Base-by-base conservation (phyloP, 2,113 vertebrate species). In the Hippolais icterina region DNA sequence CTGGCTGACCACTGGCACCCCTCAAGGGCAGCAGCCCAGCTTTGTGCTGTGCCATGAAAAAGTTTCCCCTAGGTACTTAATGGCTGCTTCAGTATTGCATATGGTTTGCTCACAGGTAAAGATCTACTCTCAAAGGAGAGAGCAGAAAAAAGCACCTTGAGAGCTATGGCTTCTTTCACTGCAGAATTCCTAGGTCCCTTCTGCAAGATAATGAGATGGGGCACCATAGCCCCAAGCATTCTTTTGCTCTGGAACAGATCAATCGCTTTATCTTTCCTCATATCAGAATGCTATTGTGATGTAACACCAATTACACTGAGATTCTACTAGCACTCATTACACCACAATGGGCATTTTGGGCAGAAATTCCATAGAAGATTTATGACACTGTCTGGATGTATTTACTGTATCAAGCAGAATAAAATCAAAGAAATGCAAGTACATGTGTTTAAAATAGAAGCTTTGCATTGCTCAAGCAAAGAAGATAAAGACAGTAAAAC, bases 401-500 rank as follows among this genome's bases (percentile, higher is more conserved):
- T 83, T 90, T 75, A 78, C 19, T 52, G 2, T 44, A 80, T 28
- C 42, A 75, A 64, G n/a, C 24, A 71, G 19, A 93, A 94, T 25
- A 77, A 87, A 85, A 85, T 46, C 69, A 85, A 87, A 76, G 42
- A 72, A 88, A 53, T 23, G 49, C 52, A 70, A 91, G 35, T 28
- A 50, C 1, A 1, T 31, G 23, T 52, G 47, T 53, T 93, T 39
- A 91, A 93, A 83, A 33, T 3, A 80, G 95, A 86, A 88, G 63
- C 25, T 91, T 60, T 56, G 12, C 54, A 87, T 83, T 81, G 47
- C 63, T 87, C 70, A 64, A 87, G 66, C 27, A 81, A 87, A 81
- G 39, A 87, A 56, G 89, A 96, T 90, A 93, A 86, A 95, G 64
- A 64, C 8, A 29, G 29, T 52, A 83, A 70, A 78, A 83, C 13